Percentiles rank a stretch among this genome's conserved stretches.
These are phyloP conservation scores for Trachurus trachurus DNA, from an alignment of 2,797 vertebrate genomes.

Conservation along the genomic window DNA sequence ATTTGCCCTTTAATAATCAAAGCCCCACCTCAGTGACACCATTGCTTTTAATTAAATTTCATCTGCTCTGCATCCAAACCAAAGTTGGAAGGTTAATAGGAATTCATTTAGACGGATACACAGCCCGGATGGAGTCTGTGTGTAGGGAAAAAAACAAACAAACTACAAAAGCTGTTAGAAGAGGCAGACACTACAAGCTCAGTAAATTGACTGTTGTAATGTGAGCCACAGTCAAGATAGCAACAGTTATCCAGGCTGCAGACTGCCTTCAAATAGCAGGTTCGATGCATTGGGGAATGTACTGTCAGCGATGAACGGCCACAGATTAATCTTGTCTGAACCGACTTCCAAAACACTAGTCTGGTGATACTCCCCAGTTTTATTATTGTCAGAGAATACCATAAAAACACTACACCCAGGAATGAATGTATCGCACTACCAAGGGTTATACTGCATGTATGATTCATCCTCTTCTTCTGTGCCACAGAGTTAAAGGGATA, in stretches of 20 bases:
- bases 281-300: background rate
- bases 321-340: background rate
- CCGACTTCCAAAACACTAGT: background rate
- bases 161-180: conserved; percentile 4
- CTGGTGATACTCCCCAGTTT: background rate
- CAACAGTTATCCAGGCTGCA: background rate
- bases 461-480: background rate
- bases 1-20: background rate
- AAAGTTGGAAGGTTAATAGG: background rate
- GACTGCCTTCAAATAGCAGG: background rate
- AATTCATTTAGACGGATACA: conserved; percentile 1
- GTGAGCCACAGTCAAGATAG: background rate
- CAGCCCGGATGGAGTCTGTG: background rate
- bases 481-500: no score
- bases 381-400: background rate
- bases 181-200: conserved; percentile 2
- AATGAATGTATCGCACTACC: background rate
- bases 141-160: background rate
- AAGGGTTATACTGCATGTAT: background rate
- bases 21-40: background rate
- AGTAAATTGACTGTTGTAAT: conserved; percentile 10
- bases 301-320: background rate
- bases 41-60: conserved; percentile 19
- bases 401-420: background rate
- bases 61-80: conserved; percentile 14